Conservation (phyloP, 1,140 invertebrate species). For the Plodia interpunctella region DNA sequence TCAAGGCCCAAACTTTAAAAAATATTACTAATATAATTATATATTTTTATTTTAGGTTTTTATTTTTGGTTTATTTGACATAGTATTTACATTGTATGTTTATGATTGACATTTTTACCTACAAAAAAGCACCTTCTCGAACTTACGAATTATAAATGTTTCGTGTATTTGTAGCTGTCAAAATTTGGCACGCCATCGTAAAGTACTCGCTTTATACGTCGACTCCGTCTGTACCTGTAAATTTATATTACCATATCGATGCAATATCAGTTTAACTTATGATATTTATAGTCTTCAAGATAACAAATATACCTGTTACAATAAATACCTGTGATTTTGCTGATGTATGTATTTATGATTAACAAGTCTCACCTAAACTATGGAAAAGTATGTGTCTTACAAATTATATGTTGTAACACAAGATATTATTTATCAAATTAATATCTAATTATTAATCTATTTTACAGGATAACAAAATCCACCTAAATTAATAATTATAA, state of each 20-base stretch:
- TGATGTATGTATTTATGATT: neutral
- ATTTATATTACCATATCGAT: neutral
- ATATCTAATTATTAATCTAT: too few relatives aligned
- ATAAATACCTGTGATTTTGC: neutral
- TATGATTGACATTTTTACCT: neutral
- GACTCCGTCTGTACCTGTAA: conserved; percentile 8
- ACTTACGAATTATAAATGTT: neutral
- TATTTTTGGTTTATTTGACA: too few relatives aligned
- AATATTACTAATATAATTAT: too few relatives aligned
- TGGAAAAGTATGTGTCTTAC: too few relatives aligned
- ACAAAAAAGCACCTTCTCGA: neutral
- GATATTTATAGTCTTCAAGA: neutral
- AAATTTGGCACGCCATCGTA: conserved; percentile 18
- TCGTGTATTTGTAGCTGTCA: conserved; percentile 13
- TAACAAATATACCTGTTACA: neutral
- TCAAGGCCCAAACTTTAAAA: too few relatives aligned
- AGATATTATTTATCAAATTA: too few relatives aligned
- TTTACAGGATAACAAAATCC: too few relatives aligned
- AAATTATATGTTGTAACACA: too few relatives aligned
- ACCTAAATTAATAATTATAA: too few relatives aligned
- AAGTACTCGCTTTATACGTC: conserved; percentile 17
- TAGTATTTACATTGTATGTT: too few relatives aligned
- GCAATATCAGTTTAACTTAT: neutral
- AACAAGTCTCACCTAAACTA: too few relatives aligned
- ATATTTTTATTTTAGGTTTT: too few relatives aligned